Base-by-base conservation (phyloP, 1,140 invertebrate species). In the Heliconius nattereri region DNA sequence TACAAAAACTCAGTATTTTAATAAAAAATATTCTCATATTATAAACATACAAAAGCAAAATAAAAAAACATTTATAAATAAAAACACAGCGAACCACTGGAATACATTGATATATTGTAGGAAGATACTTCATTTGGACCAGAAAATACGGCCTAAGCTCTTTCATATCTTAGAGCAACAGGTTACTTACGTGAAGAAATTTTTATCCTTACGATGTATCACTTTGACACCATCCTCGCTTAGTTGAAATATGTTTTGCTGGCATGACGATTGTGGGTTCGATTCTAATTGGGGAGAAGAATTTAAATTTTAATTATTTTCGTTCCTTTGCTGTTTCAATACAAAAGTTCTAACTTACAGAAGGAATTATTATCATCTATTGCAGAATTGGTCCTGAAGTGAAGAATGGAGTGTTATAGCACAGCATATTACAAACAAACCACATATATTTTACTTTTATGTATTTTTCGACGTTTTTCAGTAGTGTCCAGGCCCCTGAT, bases 131-230 rank as follows among this genome's bases (percentile, higher is more conserved):
- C 32, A 83, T 76, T 75, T 57, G 73, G 66, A 73, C 71, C 66
- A 35, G 72, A 79, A 85, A 85, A 84, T 80, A 83, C 81, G 82
- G 78, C 82, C 83, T 87, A 87, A 86, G 80, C 81, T 81, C 76
- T 86, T 80, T 86, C 86, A 83, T 86, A 86, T 85, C 85, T 74
- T 70, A 84, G 71, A 86, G 86, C 91, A 92, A 92, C 91, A 91
- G 91, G 91, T 92, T 85, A 80, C 85, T 84, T 83, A 83, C 83
- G 85, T 85, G 80, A 85, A 85, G 89, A 90, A 87, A 91, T 91
- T 92, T 90, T 88, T 88, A 90, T 87, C 87, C 84, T 75, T 66
- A 79, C 87, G 91, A 90, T 91, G 87, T 92, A 91, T 92, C 90
- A 90, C 85, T 87, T 83, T 81, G 72, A 81, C 78, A 71, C 49